Base-by-base conservation (phyloP, 2,888 invertebrate genomes). In the Tupiocoris notatus region DNA sequence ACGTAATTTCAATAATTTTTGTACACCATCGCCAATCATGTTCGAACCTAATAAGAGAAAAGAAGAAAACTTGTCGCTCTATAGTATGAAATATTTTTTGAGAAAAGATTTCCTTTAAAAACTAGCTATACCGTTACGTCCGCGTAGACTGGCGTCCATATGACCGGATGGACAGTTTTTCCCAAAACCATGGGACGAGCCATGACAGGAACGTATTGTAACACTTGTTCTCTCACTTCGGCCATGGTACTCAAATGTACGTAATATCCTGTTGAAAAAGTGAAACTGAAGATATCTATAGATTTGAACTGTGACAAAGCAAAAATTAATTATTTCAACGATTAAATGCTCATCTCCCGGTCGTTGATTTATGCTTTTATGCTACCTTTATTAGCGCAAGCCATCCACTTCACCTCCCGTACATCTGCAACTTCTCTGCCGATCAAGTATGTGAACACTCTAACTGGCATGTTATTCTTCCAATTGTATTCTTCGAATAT, bases 361-460 rank as follows among this genome's bases (percentile, higher is more conserved):
- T 3, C 6, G 39, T 21, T 21, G n/a, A 63, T 22, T 18, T 1
- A n/a, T 21, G 7, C 2, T 6, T 17, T 59, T 12, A 39, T 39
- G 39, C 81, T 84, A 87, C 91, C 91, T 85, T 94, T 91, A 85
- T 99, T 99, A 22, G 92, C 92, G 85, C 98, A 99, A 67, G 99
- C 98, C 96, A 99, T 98, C 94, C 95, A 96, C 83, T 94, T 93
- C 79, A 97, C 94, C 83, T 97, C 95, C 80, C 93, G 88, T 67
- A 94, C 92, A 85, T 98, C 98, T 39, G 95, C 92, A 77, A 93
- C 90, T 86, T 95, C 95, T 83, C 93, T 89, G 80, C 98, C 99
- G 85, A 99, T 97, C 82, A 99, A 88, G 87, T 97, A 99, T 58
- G 98, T 98, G 86, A 99, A 99, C 79, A 99, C 92, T 80, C 99